Evolutionary conservation across 2,113 vertebrate genomes (phyloP).

Genomic region (Apodemus speciosus): DNA sequence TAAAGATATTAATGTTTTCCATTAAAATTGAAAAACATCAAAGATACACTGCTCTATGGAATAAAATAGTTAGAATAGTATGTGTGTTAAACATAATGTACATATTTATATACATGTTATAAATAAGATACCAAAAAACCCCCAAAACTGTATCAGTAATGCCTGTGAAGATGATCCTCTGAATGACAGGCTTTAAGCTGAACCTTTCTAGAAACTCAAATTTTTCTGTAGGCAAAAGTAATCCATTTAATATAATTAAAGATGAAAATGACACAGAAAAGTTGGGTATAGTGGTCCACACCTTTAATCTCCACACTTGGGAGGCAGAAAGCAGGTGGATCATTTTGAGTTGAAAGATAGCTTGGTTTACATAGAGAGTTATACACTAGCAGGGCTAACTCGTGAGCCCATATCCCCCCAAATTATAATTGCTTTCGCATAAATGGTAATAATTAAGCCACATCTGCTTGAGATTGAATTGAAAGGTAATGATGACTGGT

Average conservation of each 20-base stretch:
- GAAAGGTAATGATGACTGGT: neutral
- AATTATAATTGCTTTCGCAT: neutral
- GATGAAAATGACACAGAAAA: neutral
- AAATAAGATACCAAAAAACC: neutral
- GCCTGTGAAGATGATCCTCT: neutral
- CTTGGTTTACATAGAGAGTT: neutral
- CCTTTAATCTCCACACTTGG: neutral
- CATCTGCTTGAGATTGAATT: neutral
- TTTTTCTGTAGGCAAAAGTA: conserved; percentile 31
- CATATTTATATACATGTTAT: neutral
- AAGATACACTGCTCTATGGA: neutral
- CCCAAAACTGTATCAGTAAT: neutral
- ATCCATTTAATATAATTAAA: conserved; percentile 6
- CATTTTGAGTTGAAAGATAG: neutral
- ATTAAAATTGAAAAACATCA: neutral
- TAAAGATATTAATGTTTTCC: conserved; percentile 3
- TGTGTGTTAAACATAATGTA: neutral
- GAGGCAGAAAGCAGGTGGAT: neutral
- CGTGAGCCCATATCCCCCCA: neutral
- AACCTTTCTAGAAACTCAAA: neutral
- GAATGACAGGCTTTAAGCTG: neutral
- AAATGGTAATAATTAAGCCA: neutral
- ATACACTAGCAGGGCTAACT: neutral
- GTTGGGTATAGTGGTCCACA: neutral
- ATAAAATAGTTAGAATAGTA: neutral